phyloP scores from a whole-genome alignment of 2,113 vertebrate genomes.

The Isichthys henryi region DNA sequence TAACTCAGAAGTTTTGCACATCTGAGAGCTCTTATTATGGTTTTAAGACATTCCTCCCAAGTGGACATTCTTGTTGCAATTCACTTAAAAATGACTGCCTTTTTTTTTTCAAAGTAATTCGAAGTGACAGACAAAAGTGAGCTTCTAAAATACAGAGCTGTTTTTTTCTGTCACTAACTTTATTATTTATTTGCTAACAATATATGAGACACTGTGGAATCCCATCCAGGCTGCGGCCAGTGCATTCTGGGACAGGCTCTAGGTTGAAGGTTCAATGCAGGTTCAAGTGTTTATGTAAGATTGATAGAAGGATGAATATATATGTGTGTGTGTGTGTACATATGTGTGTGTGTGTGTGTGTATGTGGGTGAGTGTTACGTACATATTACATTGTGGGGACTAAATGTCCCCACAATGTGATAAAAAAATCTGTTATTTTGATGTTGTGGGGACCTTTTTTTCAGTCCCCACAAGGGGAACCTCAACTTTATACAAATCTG shows the following conservation, averaged over 20 bases:
- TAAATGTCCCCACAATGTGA: not conserved
- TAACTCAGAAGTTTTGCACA: not conserved
- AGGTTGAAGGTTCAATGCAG: not conserved
- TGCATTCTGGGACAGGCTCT: not conserved
- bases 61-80: not conserved
- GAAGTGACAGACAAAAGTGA: not conserved
- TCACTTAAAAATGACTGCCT: conserved; percentile 3
- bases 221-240: not conserved
- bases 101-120: not conserved
- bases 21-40: not conserved
- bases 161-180: not conserved
- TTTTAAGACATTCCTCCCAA: conserved; percentile 18
- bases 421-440: not conserved
- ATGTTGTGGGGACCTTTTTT: not conserved
- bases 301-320: not conserved
- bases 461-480: not conserved
- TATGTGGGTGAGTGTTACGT: not conserved
- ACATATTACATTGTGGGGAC: not conserved
- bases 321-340: not conserved
- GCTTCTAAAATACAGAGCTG: not conserved
- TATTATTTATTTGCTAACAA: conserved; percentile 17
- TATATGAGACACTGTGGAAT: not conserved
- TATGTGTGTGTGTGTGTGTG: not conserved
- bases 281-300: not conserved
- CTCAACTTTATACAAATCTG: not conserved